Conservation (phyloP, 1,140 invertebrate genomes). For the Scaptomyza pallida region DNA sequence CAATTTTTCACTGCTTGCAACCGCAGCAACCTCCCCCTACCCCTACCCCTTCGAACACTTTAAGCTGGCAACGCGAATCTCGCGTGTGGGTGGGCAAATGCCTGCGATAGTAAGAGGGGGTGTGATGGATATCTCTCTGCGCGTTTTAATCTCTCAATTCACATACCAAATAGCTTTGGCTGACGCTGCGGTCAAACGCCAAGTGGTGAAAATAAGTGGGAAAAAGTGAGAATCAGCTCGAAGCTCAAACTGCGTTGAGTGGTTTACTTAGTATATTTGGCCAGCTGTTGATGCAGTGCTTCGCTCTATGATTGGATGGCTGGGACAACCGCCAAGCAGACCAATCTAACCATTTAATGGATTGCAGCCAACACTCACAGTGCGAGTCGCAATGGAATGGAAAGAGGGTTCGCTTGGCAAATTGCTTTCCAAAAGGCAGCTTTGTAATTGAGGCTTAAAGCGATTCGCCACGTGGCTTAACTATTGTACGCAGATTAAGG, state of each 20-base stretch:
- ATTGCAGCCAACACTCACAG: constrained; percentile 13
- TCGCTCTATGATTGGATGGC: neutral
- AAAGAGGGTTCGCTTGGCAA: too few species aligned
- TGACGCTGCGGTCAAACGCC: constrained; percentile 36
- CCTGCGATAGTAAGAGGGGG: neutral
- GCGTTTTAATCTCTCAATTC: constrained; percentile 76
- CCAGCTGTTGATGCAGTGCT: constrained; percentile 30
- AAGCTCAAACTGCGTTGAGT: constrained; percentile 26
- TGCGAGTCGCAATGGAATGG: neutral
- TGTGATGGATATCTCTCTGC: constrained; percentile 18
- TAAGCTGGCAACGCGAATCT: constrained; percentile 15
- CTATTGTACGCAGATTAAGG: neutral
- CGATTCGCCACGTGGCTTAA: constrained; percentile 15
- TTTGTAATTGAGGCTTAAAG: constrained; percentile 34
- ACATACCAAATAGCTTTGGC: constrained; percentile 52
- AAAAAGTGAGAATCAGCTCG: neutral
- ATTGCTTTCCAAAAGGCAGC: neutral
- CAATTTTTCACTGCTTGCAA: constrained; percentile 3
- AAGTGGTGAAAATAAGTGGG: constrained; percentile 46
- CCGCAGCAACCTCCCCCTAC: neutral
- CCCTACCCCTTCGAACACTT: neutral
- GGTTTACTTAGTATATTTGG: constrained; percentile 26
- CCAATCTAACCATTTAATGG: constrained; percentile 29
- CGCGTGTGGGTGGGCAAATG: constrained; percentile 24
- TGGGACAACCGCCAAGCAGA: constrained; percentile 5